Evolutionary conservation across 1,140 invertebrate species (phyloP).

Genomic region (Lamellibrachia luymesi): DNA sequence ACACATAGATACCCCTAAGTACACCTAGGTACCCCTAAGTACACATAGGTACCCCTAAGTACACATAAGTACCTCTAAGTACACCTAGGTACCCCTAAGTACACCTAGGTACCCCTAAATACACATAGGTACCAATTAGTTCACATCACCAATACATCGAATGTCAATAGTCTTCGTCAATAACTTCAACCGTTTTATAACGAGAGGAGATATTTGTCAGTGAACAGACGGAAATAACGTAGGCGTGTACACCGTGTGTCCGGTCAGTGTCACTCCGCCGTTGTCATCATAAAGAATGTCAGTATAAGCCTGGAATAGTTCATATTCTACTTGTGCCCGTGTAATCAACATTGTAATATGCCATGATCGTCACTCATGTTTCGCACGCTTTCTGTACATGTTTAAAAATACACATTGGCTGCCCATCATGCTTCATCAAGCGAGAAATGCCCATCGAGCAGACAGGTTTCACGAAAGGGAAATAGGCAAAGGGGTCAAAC

Average conservation of each 20-base stretch:
- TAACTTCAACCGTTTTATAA: background rate
- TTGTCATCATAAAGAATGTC: background rate
- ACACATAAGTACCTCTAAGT: too few relatives aligned
- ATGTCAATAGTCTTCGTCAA: background rate
- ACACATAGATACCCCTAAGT: too few relatives aligned
- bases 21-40: too few relatives aligned
- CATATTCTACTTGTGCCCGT: background rate
- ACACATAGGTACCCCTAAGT: too few relatives aligned
- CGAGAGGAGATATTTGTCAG: background rate
- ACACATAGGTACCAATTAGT: background rate
- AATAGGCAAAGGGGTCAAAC: background rate
- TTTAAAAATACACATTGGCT: background rate
- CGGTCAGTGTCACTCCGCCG: background rate
- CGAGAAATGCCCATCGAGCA: background rate
- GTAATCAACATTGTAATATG: background rate
- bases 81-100: too few relatives aligned
- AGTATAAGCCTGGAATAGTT: background rate
- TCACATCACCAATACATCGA: background rate
- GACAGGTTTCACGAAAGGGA: background rate
- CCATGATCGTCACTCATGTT: background rate
- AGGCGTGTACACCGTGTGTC: background rate
- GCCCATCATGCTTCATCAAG: too few relatives aligned
- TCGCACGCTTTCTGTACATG: background rate
- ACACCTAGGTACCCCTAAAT: too few relatives aligned
- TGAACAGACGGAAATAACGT: background rate